phyloP scores from a whole-genome alignment of 2,888 invertebrate genomes.

The Melipona bicolor region DNA sequence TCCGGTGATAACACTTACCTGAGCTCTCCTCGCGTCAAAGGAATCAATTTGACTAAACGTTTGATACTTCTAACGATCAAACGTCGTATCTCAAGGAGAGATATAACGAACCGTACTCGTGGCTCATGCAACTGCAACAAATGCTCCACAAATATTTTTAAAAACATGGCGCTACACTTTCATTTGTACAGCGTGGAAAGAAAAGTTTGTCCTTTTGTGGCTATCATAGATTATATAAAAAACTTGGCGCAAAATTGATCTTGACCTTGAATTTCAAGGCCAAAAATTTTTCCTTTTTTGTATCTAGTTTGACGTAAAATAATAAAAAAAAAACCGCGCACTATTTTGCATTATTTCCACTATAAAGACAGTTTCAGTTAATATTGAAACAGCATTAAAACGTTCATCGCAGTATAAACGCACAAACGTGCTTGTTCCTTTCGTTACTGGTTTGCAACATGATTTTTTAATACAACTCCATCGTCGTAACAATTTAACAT shows the following conservation, averaged over 20 bases:
- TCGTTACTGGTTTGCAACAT: neutral
- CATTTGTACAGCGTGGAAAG: too few relatives aligned
- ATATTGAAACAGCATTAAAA: neutral
- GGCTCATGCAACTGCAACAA: too few relatives aligned
- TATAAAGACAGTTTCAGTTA: neutral
- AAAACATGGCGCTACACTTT: too few relatives aligned
- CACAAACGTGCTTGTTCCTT: neutral
- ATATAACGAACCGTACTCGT: neutral
- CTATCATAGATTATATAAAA: too few relatives aligned
- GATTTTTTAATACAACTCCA: neutral
- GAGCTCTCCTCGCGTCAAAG: constrained; percentile 20
- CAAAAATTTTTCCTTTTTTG: too few relatives aligned
- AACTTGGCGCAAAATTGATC: too few relatives aligned
- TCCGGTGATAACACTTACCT: constrained; percentile 36
- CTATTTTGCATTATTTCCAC: neutral
- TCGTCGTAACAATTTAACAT: neutral
- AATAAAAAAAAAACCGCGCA: neutral
- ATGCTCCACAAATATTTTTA: too few relatives aligned
- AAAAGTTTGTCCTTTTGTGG: too few relatives aligned
- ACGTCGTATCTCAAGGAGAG: neutral
- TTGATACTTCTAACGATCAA: constrained; percentile 20
- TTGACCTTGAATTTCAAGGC: too few relatives aligned
- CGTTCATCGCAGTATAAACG: neutral
- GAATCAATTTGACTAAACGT: constrained; percentile 19
- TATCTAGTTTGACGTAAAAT: too few relatives aligned